These are phyloP conservation scores for Lasioglossum baleicum DNA, from an alignment of 1,140 invertebrate species.

Conservation along the genomic window DNA sequence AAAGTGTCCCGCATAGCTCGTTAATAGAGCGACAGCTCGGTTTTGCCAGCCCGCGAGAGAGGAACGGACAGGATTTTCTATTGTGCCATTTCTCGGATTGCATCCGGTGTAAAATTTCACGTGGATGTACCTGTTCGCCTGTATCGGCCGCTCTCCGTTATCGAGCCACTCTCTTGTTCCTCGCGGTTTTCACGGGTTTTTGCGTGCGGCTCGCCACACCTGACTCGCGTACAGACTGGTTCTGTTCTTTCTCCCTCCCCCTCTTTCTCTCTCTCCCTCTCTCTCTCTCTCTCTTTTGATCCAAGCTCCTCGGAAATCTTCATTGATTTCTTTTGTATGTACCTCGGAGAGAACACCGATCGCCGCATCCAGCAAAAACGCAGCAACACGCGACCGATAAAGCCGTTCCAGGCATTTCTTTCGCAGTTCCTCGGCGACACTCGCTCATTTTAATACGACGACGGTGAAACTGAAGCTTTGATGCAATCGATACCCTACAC, in stretches of 20 bases:
- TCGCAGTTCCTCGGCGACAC: neutral
- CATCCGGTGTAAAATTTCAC: slow-evolving; percentile 57
- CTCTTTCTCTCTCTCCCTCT: neutral
- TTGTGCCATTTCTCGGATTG: slow-evolving; percentile 42
- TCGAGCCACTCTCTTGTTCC: slow-evolving; percentile 18
- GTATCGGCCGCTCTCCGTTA: slow-evolving; percentile 33
- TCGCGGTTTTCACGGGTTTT: slow-evolving; percentile 43
- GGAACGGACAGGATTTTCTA: slow-evolving; percentile 35
- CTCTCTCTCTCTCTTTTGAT: no score
- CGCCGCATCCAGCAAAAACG: neutral
- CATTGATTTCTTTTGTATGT: neutral
- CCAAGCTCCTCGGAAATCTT: neutral
- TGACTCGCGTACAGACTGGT: slow-evolving; percentile 14
- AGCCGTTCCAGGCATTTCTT: neutral
- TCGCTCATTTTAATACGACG: no score
- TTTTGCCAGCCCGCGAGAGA: slow-evolving; percentile 25
- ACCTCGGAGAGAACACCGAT: neutral
- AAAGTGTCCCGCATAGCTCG: slow-evolving; percentile 54
- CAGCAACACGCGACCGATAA: neutral
- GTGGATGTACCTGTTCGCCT: slow-evolving; percentile 2
- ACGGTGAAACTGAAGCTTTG: neutral
- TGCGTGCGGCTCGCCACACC: slow-evolving; percentile 47
- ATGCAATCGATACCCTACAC: neutral
- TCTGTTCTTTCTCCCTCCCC: neutral
- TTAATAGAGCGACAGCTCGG: slow-evolving; percentile 27